phyloP scores from a whole-genome alignment of 2,797 vertebrate genomes.

The Percopsis omiscomaycus region DNA sequence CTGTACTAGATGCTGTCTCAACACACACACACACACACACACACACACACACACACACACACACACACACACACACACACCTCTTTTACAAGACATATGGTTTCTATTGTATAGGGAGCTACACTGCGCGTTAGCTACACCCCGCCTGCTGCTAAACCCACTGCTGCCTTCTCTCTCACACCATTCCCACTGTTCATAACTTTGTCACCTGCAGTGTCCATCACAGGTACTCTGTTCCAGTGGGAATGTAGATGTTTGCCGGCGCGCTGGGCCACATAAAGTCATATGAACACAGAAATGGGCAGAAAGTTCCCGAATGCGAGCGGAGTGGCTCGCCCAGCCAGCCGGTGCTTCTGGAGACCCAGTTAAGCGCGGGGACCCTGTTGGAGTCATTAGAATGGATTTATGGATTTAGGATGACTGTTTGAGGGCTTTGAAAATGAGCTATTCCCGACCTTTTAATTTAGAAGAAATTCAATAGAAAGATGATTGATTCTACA shows the following conservation, averaged over 20 bases:
- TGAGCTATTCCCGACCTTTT: constrained; percentile 35
- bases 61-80: constrained; percentile 4
- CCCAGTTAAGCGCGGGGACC: constrained; percentile 25
- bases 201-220: constrained; percentile 32
- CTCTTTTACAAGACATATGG: constrained; percentile 19
- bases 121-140: neutral
- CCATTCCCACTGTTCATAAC: constrained; percentile 1
- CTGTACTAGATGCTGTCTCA: too few species aligned
- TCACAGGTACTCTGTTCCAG: constrained; percentile 14
- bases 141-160: neutral
- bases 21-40: too few species aligned
- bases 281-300: constrained; percentile 47
- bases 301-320: constrained; percentile 42
- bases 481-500: constrained; percentile 19
- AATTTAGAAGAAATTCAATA: constrained; percentile 35
- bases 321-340: constrained; percentile 4
- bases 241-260: constrained; percentile 17
- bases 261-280: constrained; percentile 13
- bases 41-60: neutral
- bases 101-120: constrained; percentile 19
- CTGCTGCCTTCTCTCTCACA: neutral
- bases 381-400: constrained; percentile 39
- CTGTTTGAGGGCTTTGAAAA: constrained; percentile 38
- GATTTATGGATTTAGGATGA: constrained; percentile 50
- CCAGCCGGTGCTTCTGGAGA: constrained; percentile 40